A percentile compares a stretch with the other conserved stretches of the same genome.
phyloP scores from a whole-genome alignment of 2,888 invertebrate species.

The Entomobrya multifasciata region DNA sequence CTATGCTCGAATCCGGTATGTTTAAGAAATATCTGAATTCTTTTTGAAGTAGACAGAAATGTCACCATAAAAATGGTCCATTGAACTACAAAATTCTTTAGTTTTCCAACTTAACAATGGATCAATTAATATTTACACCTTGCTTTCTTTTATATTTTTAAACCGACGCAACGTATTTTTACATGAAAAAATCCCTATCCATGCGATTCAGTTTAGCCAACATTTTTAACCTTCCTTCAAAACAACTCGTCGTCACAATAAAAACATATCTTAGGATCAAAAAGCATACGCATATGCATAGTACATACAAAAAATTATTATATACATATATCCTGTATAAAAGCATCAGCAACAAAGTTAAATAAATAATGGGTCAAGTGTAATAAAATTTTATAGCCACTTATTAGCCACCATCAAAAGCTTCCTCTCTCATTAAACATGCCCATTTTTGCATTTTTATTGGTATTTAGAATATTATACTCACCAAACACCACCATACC shows the following conservation, averaged over 20 bases:
- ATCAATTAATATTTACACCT: too few species aligned
- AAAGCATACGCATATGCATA: not conserved
- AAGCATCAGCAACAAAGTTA: conserved; percentile 38
- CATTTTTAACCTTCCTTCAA: not conserved
- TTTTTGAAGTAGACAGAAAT: too few species aligned
- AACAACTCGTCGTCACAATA: not conserved
- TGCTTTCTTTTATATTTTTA: too few species aligned
- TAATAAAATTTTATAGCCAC: conserved; percentile 78
- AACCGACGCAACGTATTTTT: too few species aligned
- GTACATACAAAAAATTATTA: not conserved
- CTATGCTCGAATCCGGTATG: too few species aligned
- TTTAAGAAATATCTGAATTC: too few species aligned
- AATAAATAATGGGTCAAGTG: conserved; percentile 66
- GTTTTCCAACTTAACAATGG: too few species aligned
- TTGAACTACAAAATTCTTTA: too few species aligned
- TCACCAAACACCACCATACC: conserved; percentile 25
- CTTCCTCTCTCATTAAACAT: conserved; percentile 74
- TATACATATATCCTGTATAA: not conserved
- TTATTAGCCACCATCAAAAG: conserved; percentile 77
- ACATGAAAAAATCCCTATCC: too few species aligned
- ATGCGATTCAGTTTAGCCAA: too few species aligned
- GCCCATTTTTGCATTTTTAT: conserved; percentile 52
- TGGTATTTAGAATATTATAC: conserved; percentile 5
- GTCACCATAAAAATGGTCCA: too few species aligned
- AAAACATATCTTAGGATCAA: too few species aligned